Conservation (phyloP, 2,797 vertebrate species). For the Manis crassicaudata region DNA sequence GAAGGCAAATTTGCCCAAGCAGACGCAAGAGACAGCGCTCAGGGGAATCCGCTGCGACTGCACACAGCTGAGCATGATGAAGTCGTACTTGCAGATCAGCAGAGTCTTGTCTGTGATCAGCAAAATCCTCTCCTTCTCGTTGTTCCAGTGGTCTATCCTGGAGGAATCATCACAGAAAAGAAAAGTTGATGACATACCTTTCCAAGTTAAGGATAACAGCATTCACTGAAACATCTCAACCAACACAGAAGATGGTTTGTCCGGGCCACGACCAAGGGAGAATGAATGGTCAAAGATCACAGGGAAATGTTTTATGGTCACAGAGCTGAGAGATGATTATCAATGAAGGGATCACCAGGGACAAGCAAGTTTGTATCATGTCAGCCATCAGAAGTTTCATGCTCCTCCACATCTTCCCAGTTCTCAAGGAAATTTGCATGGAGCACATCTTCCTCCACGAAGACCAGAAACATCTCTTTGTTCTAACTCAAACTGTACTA, state of each 20-base stretch:
- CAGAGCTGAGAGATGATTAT: neutral
- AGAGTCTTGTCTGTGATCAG: constrained; percentile 87
- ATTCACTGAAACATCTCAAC: neutral
- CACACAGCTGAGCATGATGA: constrained; percentile 89
- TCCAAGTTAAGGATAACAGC: neutral
- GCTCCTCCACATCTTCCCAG: neutral
- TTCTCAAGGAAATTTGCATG: neutral
- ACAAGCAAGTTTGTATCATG: neutral
- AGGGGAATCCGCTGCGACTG: constrained; percentile 87
- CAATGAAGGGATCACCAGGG: neutral
- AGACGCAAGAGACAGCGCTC: constrained; percentile 85
- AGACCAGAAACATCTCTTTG: neutral
- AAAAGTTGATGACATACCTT: neutral
- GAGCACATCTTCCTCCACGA: neutral
- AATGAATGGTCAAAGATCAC: neutral
- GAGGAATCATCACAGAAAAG: neutral
- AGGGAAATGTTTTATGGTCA: neutral
- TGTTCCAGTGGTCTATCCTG: constrained; percentile 93
- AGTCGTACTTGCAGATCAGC: constrained; percentile 91
- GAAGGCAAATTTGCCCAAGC: constrained; percentile 87
- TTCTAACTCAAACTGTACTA: neutral
- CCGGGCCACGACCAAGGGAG: neutral
- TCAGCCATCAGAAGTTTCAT: neutral
- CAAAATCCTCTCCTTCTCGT: constrained; percentile 89
- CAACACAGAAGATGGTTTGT: neutral